Evolutionary conservation across 37 sponge, comb jelly and placozoan species (phyloP), one percentile per base, ranked within the genome.

Genomic region (Petrosia ficiformis): DNA sequence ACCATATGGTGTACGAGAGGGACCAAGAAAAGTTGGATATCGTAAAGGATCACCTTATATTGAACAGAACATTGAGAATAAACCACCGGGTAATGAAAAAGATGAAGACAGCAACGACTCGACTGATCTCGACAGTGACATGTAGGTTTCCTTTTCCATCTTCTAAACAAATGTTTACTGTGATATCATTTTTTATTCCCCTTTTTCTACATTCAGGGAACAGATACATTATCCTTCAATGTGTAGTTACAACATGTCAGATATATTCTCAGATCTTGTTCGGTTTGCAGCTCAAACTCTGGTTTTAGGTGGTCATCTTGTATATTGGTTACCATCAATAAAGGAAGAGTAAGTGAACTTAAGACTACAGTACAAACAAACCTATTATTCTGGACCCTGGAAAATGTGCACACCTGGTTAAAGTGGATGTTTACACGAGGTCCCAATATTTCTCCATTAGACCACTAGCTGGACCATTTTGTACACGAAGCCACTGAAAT

Each of bases 1-100:
- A 80, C 96, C 96, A 1, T 95, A 95, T 76, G 96, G 96, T 25
- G 66, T 95, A 64, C 84, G 96, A 67, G 96, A 95, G 63, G 96
- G 93, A 6, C 66, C 77, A 8, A 68, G 90, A 44, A 93, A 89
- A 34, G 35, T 91, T 10, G 88, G 82, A 25, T 71, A 44, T 26
- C 33, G 1, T 19, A 34, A 43, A 59, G 58, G 36, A 35, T 21
- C 44, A 21, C 67, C 65, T 2, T 83, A 64, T 30, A 29, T 70
- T 10, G 39, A 82, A 22, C 59, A 68, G 26, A 69, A 56, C 21
- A 79, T 82, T 31, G 54, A 40, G 84, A 77, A 34, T n/a, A n/a
- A n/a, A n/a, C n/a, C n/a, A n/a, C n/a, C n/a, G n/a, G 54, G 8
- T 19, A 48, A 48, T 8, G 54, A 48, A 48, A 48, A 14, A 48